Conservation (phyloP, 2,888 invertebrate species). For the Drosophila stalkeri region DNA sequence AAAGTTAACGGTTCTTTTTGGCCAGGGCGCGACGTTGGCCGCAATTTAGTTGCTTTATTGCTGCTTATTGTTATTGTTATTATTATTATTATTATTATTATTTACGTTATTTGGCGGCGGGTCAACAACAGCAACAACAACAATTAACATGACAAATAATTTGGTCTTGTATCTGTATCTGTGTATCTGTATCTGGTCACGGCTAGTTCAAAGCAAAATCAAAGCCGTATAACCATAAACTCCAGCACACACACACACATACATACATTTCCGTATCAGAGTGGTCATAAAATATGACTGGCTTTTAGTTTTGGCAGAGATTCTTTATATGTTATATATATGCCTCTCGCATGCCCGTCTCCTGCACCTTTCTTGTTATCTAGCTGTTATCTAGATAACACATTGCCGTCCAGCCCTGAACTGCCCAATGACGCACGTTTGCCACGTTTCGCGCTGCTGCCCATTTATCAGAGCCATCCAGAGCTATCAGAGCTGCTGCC, state of each 20-base stretch:
- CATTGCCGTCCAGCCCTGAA: slow-evolving; percentile 56
- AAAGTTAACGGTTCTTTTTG: slow-evolving; percentile 45
- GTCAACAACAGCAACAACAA: slow-evolving; percentile 32
- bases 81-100: slow-evolving; percentile 29
- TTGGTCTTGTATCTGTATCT: slow-evolving; percentile 9
- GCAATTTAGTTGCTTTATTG: slow-evolving; percentile 50
- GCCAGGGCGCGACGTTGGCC: slow-evolving; percentile 37
- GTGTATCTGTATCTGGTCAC: slow-evolving; percentile 41
- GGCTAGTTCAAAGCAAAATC: slow-evolving; percentile 75
- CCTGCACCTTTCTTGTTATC: slow-evolving; percentile 49
- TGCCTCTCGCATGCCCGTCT: neutral
- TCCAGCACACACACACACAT: slow-evolving; percentile 12
- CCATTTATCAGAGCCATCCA: slow-evolving; percentile 43
- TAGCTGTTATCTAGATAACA: slow-evolving; percentile 64
- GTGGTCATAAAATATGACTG: slow-evolving; percentile 56
- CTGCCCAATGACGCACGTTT: slow-evolving; percentile 72
- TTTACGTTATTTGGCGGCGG: slow-evolving; percentile 22
- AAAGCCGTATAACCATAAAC: slow-evolving; percentile 75
- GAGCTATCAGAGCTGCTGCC: slow-evolving; percentile 4
- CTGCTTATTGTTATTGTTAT: slow-evolving; percentile 40
- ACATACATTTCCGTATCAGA: slow-evolving; percentile 52
- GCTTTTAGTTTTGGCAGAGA: slow-evolving; percentile 63
- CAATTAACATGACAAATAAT: slow-evolving; percentile 56
- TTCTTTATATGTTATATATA: slow-evolving; percentile 45
- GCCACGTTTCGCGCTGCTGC: slow-evolving; percentile 53